Evolutionary conservation across 1,140 invertebrate genomes (phyloP), one percentile per base, ranked within the genome.

Genomic region (Hestina assimilis): DNA sequence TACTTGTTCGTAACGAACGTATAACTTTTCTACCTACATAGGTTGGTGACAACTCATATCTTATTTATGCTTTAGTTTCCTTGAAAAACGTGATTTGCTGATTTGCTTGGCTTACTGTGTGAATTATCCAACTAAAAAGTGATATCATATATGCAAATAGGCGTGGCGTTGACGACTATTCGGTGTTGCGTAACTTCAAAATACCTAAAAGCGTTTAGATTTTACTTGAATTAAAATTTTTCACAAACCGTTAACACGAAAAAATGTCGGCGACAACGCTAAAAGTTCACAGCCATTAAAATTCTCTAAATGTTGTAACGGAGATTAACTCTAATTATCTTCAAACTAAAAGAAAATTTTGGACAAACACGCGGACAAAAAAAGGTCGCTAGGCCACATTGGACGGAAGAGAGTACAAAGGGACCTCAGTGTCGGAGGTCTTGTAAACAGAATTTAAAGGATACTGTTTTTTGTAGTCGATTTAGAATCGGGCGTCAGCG

Each of bases 391-490:
- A 72, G 60, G 66, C 58, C 62, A 51, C 62, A 60, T 62, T 64
- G 61, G 59, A 69, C 54, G 65, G 64, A 62, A 61, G 69, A 68
- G 64, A 70, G 73, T 59, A 76, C 72, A 83, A 83, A 81, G 73
- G 71, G 74, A 68, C 69, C 69, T 79, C 75, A 47, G 78, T 87
- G 83, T 87, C 81, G 81, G 83, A 87, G 81, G 79, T 82, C 78
- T 77, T 78, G 80, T 84, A 84, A 83, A 80, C 67, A 81, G 62
- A 83, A 80, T 83, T 76, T 74, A 72, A 79, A 80, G 82, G 84
- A 85, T 85, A 82, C 72, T 70, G 52, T 82, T 83, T 84, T 87
- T 84, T 87, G 68, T 83, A 38, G 55, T 23, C 38, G 60, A 69
- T 70, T 72, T 67, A 52, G 61, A 74, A 70, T 63, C 63, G 62